Conservation (phyloP, 2,113 vertebrate genomes). For the Corydoras sp. region DNA sequence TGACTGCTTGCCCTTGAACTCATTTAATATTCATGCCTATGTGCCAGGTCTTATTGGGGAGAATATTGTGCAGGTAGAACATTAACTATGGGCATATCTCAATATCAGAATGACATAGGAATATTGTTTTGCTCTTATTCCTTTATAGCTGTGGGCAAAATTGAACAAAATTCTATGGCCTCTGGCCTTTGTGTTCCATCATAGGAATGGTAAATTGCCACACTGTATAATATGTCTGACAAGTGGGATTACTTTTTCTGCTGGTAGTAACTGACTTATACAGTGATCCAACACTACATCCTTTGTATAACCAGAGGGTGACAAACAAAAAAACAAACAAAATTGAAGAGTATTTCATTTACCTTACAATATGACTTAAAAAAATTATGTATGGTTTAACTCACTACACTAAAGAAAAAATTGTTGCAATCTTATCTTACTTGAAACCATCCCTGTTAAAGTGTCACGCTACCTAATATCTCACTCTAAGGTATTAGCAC, state of each 20-base stretch:
- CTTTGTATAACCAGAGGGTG: constrained; percentile 11
- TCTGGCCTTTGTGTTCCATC: constrained; percentile 35
- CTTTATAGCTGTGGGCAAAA: constrained; percentile 31
- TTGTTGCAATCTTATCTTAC: not conserved
- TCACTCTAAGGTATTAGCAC: constrained; percentile 3
- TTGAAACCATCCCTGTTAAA: not conserved
- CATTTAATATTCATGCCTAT: constrained; percentile 45
- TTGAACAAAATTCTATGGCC: constrained; percentile 54
- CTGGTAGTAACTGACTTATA: constrained; percentile 16
- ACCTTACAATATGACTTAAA: not conserved
- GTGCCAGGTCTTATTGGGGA: constrained; percentile 9
- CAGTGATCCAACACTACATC: constrained; percentile 9
- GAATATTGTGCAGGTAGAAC: constrained; percentile 31
- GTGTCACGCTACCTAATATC: not conserved
- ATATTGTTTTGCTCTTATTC: constrained; percentile 44
- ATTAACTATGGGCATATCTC: constrained; percentile 34
- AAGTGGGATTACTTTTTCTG: constrained; percentile 23
- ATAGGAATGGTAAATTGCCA: not conserved
- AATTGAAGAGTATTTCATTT: constrained; percentile 11
- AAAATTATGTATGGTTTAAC: not conserved
- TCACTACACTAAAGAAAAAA: not conserved
- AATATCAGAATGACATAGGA: constrained; percentile 26
- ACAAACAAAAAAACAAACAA: not conserved
- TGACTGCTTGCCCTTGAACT: constrained; percentile 45
- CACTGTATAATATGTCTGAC: constrained; percentile 20